Base-by-base conservation (phyloP, 2,113 vertebrate species). In the Casuarius casuarius region DNA sequence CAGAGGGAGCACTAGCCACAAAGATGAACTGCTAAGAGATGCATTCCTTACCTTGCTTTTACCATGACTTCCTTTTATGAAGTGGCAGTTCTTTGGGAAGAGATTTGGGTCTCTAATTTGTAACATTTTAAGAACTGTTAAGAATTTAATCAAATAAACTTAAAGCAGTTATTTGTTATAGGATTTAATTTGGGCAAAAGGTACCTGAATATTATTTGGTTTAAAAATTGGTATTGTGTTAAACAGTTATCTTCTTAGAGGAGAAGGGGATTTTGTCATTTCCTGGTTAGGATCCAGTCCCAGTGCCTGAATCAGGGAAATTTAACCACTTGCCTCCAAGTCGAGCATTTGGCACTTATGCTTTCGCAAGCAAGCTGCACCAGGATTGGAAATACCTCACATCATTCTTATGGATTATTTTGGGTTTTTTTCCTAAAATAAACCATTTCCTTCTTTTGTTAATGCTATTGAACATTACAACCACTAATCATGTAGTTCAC, bases 401-500 rank as follows among this genome's bases (percentile, higher is more conserved):
- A 12, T 33, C 2, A 12, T 52, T 84, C 49, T 75, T 26, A 52
- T 13, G 19, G 10, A 17, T 58, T 51, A 15, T 22, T 77, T 58
- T 63, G 18, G 14, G 76, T 70, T 62, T 13, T 86, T 20, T 67
- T 35, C 25, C 7, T 77, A 76, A 90, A 46, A 51, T 16, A 35
- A 84, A 40, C 1, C 3, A 62, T 8, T 90, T 78, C 2, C 33
- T 58, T 88, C 56, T 94, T 56, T 3, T 81, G 19, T 65, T 38
- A 56, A 20, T 75, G 28, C 2, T 31, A 33, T 14, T 63, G 16
- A 54, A 67, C 26, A 12, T 40, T 92, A 22, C 7, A 72, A 54
- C 12, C 1, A 1, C 5, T 59, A 71, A 54, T 23, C 33, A 28
- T 0, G 0, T 5, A 81, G 26, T 40, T 94, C 0, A 2, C 44